Evolutionary conservation across 2,888 invertebrate species (phyloP), one percentile per base, ranked within the genome.

Genomic region (Nymphalis c-album): DNA sequence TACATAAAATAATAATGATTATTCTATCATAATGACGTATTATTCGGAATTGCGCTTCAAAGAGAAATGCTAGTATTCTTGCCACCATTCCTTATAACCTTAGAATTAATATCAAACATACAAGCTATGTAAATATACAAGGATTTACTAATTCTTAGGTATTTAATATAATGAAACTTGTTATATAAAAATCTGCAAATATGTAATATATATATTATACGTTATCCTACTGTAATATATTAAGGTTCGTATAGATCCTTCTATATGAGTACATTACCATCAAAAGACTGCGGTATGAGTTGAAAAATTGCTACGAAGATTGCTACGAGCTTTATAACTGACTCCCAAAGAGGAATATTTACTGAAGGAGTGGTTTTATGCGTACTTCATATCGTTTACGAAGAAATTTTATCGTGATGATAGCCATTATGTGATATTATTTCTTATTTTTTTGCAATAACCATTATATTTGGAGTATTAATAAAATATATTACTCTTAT

Each of bases 261-360:
- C 48, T n/a, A 48, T 35, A 65, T 20, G 65, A 65, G 47, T 47
- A 64, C 53, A 48, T 66, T 61, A 66, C 53, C 60, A 47, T 48
- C 57, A 57, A 57, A 57, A 51, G 26, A 65, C 55, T 66, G 55
- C 60, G 65, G 60, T 66, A 60, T 7, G 35, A 47, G 17, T 61
- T 61, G 60, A 55, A 61, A 66, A 66, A 66, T 66, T 61, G 60
- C 61, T 48, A 47, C 47, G 60, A 66, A 66, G 53, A 66, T 66
- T 66, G 65, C 65, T 55, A 48, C 55, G 65, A 66, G 47, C 55
- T 61, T 60, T 55, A 66, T 66, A 51, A 66, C 65, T 53, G 57
- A 48, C 64, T 53, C 51, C 35, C 47, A 48, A 66, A 61, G 65
- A 65, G 51, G 60, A 61, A 61, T 61, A 66, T 61, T 66, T 66